These are phyloP conservation scores for Botia kubotai DNA, from an alignment of 2,797 vertebrate genomes.

Conservation along the genomic window DNA sequence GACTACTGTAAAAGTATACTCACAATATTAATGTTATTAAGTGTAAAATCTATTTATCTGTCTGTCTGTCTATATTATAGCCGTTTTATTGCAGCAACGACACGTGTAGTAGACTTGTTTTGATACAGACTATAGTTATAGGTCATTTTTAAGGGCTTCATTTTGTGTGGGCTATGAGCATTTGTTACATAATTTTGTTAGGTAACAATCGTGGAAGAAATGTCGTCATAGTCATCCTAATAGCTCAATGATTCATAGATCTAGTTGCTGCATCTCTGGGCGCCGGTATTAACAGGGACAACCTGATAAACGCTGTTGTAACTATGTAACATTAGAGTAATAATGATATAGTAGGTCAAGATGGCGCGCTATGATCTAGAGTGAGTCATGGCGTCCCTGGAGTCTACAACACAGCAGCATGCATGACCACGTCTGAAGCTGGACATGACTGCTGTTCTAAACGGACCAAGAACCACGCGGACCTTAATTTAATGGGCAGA, in stretches of 20 bases:
- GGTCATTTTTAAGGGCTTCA: not conserved
- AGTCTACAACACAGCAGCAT: conserved; percentile 52
- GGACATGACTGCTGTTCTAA: conserved; percentile 17
- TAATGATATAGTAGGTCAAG: conserved; percentile 42
- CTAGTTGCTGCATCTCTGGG: not conserved
- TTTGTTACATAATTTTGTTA: conserved; percentile 17
- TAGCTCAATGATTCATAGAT: not conserved
- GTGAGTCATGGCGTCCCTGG: conserved; percentile 61
- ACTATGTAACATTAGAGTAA: conserved; percentile 4
- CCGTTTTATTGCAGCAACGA: too few relatives aligned
- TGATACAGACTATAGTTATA: too few relatives aligned
- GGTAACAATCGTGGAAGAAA: not conserved
- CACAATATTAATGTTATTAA: too few relatives aligned
- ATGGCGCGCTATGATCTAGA: conserved; percentile 53
- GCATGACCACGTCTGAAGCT: conserved; percentile 42
- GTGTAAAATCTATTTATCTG: too few relatives aligned
- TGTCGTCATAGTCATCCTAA: not conserved
- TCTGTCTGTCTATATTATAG: too few relatives aligned
- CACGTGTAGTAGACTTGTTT: too few relatives aligned
- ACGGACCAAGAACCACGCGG: not conserved
- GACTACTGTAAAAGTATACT: too few relatives aligned
- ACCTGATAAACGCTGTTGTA: conserved; percentile 2
- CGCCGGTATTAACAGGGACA: not conserved
- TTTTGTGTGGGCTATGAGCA: not conserved
- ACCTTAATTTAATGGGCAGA: not conserved